Evolutionary conservation across 2,113 vertebrate genomes (phyloP), one percentile per base, ranked within the genome.

Genomic region (Acanthisitta chloris): DNA sequence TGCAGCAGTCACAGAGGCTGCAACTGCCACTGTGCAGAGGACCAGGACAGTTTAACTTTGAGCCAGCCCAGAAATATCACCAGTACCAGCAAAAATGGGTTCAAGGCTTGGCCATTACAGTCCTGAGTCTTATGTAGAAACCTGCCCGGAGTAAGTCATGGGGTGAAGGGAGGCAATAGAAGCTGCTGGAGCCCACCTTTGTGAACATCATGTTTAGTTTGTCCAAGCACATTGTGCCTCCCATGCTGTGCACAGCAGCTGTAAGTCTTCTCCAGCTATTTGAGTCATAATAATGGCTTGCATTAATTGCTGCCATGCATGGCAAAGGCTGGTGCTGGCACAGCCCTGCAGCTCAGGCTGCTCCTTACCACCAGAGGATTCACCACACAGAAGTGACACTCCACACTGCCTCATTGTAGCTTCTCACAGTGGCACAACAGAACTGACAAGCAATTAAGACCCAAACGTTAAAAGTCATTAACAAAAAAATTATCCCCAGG

Each of bases 81-180:
- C 62, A n/a, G 33, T 38, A 55, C n/a, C 31, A 52, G n/a, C 45
- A 61, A 57, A 86, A 67, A 36, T 2, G 8, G 36, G 34, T n/a
- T 81, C 46, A 49, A 49, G 23, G 9, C 38, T 64, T 40, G 29
- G 24, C 19, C 21, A 25, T 49, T 48, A 45, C 42, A 70, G 8
- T 17, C 24, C 52, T 45, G 15, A 25, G 46, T 49, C 46, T 71
- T 31, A 3, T 58, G 49, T 9, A 49, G 52, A 40, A 48, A 33
- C 34, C 51, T 58, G 34, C 12, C 0, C 1, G 14, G 33, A 88
- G 9, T 8, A 2, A 43, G n/a, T 8, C 17, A 17, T 12, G 13
- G 40, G 21, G 12, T 59, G 23, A 28, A 72, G 20, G 6, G 26
- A 64, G 9, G 54, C 49, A 80, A 70, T 9, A 74, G 40, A 79